Conservation (phyloP, 2,113 vertebrate genomes). For the Corvus cornix region DNA sequence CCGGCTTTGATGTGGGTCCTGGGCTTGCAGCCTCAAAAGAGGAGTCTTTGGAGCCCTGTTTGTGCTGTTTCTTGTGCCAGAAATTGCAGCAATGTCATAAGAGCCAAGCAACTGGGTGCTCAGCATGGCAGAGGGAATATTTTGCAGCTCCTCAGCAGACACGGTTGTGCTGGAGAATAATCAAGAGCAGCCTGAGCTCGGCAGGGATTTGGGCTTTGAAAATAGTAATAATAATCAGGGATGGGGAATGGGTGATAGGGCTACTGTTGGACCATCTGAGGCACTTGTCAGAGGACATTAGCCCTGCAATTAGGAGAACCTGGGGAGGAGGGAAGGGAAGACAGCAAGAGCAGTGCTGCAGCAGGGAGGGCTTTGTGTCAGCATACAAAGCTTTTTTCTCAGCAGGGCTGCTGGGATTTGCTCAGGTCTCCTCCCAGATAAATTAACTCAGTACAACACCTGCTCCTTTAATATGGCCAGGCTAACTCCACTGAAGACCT, state of each 20-base stretch:
- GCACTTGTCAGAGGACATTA: slow-evolving; percentile 36
- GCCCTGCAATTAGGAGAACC: background rate
- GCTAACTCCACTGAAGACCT: background rate
- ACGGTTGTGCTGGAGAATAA: background rate
- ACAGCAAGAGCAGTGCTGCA: background rate
- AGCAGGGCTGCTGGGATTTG: slow-evolving; percentile 46
- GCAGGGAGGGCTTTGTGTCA: slow-evolving; percentile 5
- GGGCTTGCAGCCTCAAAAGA: slow-evolving; percentile 37
- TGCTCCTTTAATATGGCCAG: slow-evolving; percentile 20
- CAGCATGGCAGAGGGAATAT: background rate
- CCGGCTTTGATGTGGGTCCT: slow-evolving; percentile 51
- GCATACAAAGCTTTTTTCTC: background rate
- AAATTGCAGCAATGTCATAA: background rate
- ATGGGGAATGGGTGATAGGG: background rate
- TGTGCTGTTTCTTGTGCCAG: background rate
- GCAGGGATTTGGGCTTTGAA: background rate
- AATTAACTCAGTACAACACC: slow-evolving; percentile 28
- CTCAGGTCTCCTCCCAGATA: slow-evolving; percentile 38
- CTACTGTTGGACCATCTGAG: slow-evolving; percentile 20
- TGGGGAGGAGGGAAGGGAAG: background rate
- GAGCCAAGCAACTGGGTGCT: background rate
- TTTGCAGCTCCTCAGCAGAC: background rate
- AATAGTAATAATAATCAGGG: background rate
- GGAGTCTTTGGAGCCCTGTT: background rate
- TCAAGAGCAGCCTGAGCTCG: background rate